phyloP scores from a whole-genome alignment of 2,797 vertebrate species.

The Phylloscopus collybita region DNA sequence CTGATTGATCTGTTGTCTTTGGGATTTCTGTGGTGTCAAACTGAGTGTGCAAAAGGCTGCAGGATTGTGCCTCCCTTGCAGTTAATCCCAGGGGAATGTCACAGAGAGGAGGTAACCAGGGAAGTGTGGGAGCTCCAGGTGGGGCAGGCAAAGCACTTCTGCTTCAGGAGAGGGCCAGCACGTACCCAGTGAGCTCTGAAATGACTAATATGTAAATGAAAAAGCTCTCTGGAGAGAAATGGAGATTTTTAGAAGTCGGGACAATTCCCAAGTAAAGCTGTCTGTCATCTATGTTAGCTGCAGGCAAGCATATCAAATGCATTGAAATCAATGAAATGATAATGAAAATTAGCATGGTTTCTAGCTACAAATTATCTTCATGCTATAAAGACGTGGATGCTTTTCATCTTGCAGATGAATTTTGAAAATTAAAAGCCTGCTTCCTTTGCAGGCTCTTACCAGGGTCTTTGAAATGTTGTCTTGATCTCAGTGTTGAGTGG shows the following conservation, averaged over 20 bases:
- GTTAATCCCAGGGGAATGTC: background rate
- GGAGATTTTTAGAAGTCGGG: background rate
- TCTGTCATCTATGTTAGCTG: conserved; percentile 46
- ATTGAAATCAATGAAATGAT: conserved; percentile 54
- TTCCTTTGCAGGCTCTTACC: background rate
- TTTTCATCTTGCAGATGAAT: conserved; percentile 55
- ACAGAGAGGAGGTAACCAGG: background rate
- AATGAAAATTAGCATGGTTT: conserved; percentile 63
- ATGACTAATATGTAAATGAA: background rate
- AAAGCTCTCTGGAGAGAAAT: conserved; percentile 23
- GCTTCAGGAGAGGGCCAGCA: background rate
- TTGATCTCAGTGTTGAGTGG: background rate
- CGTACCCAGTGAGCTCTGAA: background rate
- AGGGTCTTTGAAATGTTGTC: background rate
- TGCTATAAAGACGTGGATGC: conserved; percentile 19
- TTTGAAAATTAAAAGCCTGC: conserved; percentile 13
- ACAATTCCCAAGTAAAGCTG: conserved; percentile 40
- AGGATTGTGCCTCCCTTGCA: background rate
- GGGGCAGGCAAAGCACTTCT: background rate
- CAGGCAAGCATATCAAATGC: conserved; percentile 52
- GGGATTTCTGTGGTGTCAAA: background rate
- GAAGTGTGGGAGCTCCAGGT: background rate
- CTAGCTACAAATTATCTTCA: conserved; percentile 55
- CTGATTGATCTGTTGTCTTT: background rate
- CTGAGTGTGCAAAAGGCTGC: background rate